phyloP scores from a whole-genome alignment of 2,797 vertebrate species.

The Silurus aristotelis region DNA sequence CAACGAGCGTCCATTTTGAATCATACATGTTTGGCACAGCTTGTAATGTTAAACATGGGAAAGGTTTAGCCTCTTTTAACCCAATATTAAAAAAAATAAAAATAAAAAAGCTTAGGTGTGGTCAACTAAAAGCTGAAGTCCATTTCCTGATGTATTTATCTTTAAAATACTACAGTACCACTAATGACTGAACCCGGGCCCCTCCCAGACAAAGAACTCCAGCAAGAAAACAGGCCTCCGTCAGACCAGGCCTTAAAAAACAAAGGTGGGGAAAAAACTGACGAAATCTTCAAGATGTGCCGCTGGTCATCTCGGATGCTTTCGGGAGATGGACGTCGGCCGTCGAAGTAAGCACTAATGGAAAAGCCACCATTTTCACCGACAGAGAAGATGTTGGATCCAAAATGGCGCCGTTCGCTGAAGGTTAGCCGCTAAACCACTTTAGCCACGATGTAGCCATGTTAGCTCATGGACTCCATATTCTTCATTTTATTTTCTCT shows the following conservation, averaged over 20 bases:
- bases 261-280: neutral
- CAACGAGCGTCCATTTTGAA: conserved; percentile 80
- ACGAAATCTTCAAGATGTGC: conserved; percentile 39
- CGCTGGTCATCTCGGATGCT: conserved; percentile 49
- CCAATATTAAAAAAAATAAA: neutral
- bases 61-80: neutral
- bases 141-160: neutral
- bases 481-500: conserved; percentile 52
- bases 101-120: neutral
- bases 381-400: conserved; percentile 60
- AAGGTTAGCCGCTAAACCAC: conserved; percentile 59
- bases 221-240: conserved; percentile 33
- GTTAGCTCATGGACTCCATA: conserved; percentile 53
- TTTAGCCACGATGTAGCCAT: conserved; percentile 61
- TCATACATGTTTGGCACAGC: conserved; percentile 72
- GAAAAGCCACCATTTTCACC: conserved; percentile 56
- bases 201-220: conserved; percentile 73
- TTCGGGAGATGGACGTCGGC: neutral
- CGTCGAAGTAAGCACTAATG: conserved; percentile 27
- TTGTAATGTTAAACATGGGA: neutral
- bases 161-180: conserved; percentile 24
- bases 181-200: conserved; percentile 60
- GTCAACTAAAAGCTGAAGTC: neutral
- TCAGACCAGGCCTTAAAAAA: conserved; percentile 50
- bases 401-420: conserved; percentile 77